Evolutionary conservation across 2,113 vertebrate species (phyloP).

Genomic region (Nycticryphes semicollaris): DNA sequence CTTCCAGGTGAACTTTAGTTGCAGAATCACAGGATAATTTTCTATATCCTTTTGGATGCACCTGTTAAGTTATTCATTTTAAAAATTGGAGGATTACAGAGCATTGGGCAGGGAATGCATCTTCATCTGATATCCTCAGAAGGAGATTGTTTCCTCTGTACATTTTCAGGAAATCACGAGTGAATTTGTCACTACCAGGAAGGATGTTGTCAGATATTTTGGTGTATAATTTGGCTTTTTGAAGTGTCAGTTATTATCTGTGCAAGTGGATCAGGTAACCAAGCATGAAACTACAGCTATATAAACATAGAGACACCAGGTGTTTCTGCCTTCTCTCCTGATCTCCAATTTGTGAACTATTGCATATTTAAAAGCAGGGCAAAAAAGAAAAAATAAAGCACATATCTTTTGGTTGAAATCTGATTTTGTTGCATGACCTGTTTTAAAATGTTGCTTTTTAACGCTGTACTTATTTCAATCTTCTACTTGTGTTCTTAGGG

Average conservation of each 20-base stretch:
- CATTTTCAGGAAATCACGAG: neutral
- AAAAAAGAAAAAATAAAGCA: neutral
- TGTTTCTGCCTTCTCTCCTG: neutral
- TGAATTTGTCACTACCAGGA: neutral
- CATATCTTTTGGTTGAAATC: neutral
- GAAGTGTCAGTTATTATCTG: neutral
- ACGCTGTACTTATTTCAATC: neutral
- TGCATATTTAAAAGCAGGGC: neutral
- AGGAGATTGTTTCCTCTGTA: neutral
- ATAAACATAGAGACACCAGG: neutral
- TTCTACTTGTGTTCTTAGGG: slow-evolving; percentile 74
- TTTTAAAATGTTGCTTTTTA: neutral
- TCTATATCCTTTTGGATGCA: neutral
- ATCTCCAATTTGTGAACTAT: neutral
- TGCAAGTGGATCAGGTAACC: neutral
- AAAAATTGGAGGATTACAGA: neutral
- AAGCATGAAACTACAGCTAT: neutral
- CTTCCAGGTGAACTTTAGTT: neutral
- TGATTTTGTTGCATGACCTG: neutral
- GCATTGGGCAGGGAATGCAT: neutral
- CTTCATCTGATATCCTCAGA: neutral
- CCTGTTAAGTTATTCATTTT: neutral
- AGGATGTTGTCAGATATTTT: neutral
- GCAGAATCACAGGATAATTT: neutral
- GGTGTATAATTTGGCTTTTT: neutral